Percentiles rank a stretch among this genome's conserved stretches.
Evolutionary conservation across 2,888 invertebrate species (phyloP).

Genomic region (Platycnemis pennipes): DNA sequence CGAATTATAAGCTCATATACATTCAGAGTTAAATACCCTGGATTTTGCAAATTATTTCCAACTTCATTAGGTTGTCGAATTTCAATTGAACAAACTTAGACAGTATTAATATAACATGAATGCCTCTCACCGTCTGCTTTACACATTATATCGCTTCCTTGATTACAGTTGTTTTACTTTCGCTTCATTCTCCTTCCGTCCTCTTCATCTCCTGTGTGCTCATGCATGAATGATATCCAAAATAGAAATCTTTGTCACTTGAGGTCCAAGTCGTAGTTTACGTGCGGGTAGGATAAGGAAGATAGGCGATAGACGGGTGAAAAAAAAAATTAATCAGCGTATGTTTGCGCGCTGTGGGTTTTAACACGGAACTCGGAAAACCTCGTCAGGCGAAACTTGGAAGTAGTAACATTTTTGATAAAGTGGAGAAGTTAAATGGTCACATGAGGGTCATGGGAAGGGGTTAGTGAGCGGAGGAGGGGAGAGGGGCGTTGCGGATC

Average conservation of each 20-base stretch:
- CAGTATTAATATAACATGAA: too few species aligned
- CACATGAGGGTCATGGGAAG: neutral
- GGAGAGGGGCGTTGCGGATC: neutral
- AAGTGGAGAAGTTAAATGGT: constrained; percentile 19
- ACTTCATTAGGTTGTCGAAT: too few species aligned
- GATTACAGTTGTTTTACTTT: neutral
- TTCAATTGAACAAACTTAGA: too few species aligned
- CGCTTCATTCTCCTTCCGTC: neutral
- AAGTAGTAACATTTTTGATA: constrained; percentile 36
- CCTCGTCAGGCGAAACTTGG: constrained; percentile 14
- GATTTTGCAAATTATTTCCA: too few species aligned
- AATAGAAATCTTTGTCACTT: neutral
- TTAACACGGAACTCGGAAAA: constrained; percentile 22
- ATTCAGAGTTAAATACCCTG: too few species aligned
- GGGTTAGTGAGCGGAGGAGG: neutral
- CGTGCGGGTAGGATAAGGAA: neutral
- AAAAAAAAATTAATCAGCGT: constrained; percentile 34
- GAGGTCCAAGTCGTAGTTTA: neutral
- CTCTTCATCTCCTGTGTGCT: neutral
- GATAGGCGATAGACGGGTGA: neutral
- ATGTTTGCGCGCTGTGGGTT: constrained; percentile 17
- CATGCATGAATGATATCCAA: neutral
- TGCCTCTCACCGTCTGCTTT: too few species aligned
- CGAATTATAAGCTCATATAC: too few species aligned
- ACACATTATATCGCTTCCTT: neutral